A percentile compares a stretch with the other conserved stretches of the same genome.
phyloP scores from a whole-genome alignment of 2,888 invertebrate genomes.

The Nymphalis polychloros region DNA sequence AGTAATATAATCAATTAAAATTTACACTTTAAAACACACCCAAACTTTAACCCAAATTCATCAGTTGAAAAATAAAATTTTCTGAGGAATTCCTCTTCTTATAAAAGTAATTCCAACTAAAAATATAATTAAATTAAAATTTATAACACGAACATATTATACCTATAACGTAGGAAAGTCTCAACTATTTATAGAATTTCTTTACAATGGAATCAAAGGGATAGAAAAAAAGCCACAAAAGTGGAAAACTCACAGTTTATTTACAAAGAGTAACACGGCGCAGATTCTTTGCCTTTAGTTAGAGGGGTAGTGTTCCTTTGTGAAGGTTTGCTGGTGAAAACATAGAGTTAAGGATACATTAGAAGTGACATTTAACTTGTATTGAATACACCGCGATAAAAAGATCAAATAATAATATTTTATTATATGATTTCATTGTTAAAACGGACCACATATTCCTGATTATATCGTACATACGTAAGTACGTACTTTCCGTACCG shows the following conservation, averaged over 20 bases:
- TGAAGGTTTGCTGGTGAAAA: slow-evolving; percentile 16
- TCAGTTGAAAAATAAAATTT: too few relatives aligned
- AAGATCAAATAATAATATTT: too few relatives aligned
- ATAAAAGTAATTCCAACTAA: too few relatives aligned
- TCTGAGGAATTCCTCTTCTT: too few relatives aligned
- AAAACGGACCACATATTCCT: too few relatives aligned
- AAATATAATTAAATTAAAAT: too few relatives aligned
- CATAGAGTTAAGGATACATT: neutral
- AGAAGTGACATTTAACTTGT: neutral
- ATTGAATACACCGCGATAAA: neutral
- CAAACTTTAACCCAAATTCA: too few relatives aligned
- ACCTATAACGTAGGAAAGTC: slow-evolving; percentile 1
- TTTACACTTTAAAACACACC: too few relatives aligned
- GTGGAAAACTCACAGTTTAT: slow-evolving; percentile 33
- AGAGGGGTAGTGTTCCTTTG: slow-evolving; percentile 32
- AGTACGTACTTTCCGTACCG: too few relatives aligned
- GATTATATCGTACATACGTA: too few relatives aligned
- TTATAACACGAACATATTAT: neutral
- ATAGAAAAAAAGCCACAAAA: slow-evolving; percentile 35
- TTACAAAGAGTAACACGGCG: slow-evolving; percentile 31
- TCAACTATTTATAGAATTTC: slow-evolving; percentile 31
- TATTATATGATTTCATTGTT: too few relatives aligned
- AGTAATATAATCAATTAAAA: too few relatives aligned
- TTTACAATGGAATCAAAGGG: slow-evolving; percentile 36
- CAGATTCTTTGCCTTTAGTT: slow-evolving; percentile 33